Conservation (phyloP, 1,140 invertebrate species). For the Belonocnema kinseyi region DNA sequence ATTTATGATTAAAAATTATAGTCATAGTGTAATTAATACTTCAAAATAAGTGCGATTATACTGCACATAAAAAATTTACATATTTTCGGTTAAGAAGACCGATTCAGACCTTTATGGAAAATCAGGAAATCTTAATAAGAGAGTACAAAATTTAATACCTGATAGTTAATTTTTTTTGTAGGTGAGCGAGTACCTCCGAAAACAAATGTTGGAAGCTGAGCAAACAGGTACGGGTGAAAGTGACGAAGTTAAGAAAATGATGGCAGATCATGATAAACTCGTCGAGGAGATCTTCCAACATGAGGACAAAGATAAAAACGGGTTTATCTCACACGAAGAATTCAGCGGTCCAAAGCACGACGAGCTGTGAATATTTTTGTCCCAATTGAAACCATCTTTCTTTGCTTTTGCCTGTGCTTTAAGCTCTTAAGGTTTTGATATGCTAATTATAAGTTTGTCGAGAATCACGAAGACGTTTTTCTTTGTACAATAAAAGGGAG, state of each 20-base stretch:
- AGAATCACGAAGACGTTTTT: background rate
- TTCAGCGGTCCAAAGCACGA: conserved; percentile 98
- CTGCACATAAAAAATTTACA: too few species aligned
- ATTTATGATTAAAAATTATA: too few species aligned
- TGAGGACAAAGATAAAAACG: conserved; percentile 96
- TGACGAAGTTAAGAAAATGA: conserved; percentile 89
- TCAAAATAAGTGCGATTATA: too few species aligned
- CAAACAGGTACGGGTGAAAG: conserved; percentile 77
- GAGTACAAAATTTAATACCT: background rate
- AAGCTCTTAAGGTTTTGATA: background rate
- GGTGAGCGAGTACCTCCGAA: conserved; percentile 93
- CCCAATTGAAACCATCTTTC: conserved; percentile 44
- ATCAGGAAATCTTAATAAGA: background rate
- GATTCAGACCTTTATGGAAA: background rate
- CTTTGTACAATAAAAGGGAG: background rate
- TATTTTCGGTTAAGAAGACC: background rate
- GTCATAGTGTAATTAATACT: too few species aligned
- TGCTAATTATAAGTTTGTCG: background rate
- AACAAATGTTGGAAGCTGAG: conserved; percentile 90
- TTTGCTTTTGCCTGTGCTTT: conserved; percentile 34
- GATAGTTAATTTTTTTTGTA: conserved; percentile 61
- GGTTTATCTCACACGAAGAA: conserved; percentile 95
- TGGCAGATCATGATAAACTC: conserved; percentile 93
- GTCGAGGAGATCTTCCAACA: conserved; percentile 98
- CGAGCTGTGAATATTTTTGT: conserved; percentile 84